A percentile compares a stretch with the other conserved stretches of the same genome.
phyloP scores from a whole-genome alignment of 2,888 invertebrate species.

The Ecdyonurus torrentis region DNA sequence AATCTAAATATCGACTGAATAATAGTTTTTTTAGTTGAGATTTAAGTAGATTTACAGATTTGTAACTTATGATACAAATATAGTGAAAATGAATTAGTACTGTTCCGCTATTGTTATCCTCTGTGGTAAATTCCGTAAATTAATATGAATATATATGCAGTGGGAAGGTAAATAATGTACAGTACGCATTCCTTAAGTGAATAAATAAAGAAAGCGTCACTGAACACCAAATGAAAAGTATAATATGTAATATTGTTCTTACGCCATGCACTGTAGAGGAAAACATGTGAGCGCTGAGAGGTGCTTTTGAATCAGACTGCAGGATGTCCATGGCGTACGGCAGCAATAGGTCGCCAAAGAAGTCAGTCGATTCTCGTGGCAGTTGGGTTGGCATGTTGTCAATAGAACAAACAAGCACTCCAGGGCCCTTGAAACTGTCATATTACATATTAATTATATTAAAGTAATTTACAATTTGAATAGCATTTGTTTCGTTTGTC shows the following conservation, averaged over 20 bases:
- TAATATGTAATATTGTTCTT: conserved; percentile 22
- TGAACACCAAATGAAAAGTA: neutral
- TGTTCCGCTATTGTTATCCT: neutral
- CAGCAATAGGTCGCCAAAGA: conserved; percentile 84
- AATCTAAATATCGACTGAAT: no score
- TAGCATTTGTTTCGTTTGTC: no score
- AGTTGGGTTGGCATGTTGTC: conserved; percentile 99
- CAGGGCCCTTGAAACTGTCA: conserved; percentile 85
- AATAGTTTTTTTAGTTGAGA: no score
- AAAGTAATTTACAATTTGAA: no score
- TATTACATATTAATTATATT: no score
- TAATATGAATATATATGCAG: neutral
- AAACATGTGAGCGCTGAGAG: conserved; percentile 62
- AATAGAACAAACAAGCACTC: conserved; percentile 97
- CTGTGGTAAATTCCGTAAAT: neutral
- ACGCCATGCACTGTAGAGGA: conserved; percentile 51
- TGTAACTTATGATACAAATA: no score
- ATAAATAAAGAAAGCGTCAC: neutral
- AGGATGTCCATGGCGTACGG: conserved; percentile 84
- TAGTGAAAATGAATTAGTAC: no score
- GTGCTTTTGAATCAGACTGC: conserved; percentile 60
- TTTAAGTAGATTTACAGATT: no score
- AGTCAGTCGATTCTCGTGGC: conserved; percentile 92
- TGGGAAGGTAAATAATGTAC: neutral
- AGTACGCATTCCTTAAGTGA: neutral